Percentiles rank a stretch among this genome's conserved stretches.
Evolutionary conservation across 2,113 vertebrate genomes (phyloP).

Genomic region (Percopsis transmontana): DNA sequence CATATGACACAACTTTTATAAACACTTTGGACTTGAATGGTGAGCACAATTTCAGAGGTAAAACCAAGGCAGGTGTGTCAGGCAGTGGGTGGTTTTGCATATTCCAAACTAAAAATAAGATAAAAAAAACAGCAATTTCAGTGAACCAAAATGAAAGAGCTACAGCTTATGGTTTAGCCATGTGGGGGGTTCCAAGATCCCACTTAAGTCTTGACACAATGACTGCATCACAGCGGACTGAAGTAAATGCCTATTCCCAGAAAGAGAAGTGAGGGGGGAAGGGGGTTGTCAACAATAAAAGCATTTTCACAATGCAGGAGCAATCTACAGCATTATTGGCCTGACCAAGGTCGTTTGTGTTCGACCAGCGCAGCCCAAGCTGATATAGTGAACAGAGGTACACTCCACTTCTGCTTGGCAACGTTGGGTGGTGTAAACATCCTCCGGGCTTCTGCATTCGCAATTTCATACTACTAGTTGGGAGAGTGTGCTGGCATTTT

Average conservation of each 20-base stretch:
- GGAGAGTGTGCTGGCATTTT: conserved; percentile 45
- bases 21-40: too few species aligned
- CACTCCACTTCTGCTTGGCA: conserved; percentile 35
- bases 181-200: conserved; percentile 20
- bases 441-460: conserved; percentile 35
- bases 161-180: conserved; percentile 45
- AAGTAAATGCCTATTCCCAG: conserved; percentile 56
- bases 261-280: conserved; percentile 28
- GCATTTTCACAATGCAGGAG: conserved; percentile 59
- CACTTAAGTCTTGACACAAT: conserved; percentile 41
- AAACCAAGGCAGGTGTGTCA: conserved; percentile 1
- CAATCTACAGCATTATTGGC: conserved; percentile 51
- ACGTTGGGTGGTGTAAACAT: conserved; percentile 41
- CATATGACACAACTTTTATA: too few species aligned
- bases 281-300: conserved; percentile 55
- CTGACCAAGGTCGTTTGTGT: conserved; percentile 61
- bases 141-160: conserved; percentile 26
- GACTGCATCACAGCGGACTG: conserved; percentile 43
- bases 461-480: conserved; percentile 42
- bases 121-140: background rate
- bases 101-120: conserved; percentile 12
- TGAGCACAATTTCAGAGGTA: conserved; percentile 13
- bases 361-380: conserved; percentile 55
- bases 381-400: conserved; percentile 54
- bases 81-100: conserved; percentile 22